Evolutionary conservation across 1,140 invertebrate species (phyloP).

Genomic region (Ostrea edulis): DNA sequence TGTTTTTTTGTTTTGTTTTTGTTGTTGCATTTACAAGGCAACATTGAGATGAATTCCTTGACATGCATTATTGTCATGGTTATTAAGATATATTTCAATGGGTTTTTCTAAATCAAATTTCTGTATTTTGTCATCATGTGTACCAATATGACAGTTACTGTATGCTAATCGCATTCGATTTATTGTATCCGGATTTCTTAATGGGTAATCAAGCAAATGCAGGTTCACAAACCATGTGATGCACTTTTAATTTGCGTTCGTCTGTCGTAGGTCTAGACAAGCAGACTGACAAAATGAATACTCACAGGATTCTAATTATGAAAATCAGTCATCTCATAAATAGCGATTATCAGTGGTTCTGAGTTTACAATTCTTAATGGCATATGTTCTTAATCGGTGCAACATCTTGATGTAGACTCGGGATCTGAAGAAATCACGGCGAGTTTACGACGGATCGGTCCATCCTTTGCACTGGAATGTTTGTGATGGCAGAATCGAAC

Average conservation of each 20-base stretch:
- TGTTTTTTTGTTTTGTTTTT: no score
- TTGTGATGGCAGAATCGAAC: neutral
- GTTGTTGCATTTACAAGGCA: no score
- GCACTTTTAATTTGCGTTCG: neutral
- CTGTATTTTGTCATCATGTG: no score
- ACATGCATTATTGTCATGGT: no score
- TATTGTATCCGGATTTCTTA: neutral
- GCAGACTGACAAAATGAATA: neutral
- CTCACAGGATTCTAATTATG: neutral
- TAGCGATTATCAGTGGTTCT: neutral
- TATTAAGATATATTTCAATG: no score
- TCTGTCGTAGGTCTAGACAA: neutral
- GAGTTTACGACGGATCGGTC: neutral
- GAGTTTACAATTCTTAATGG: neutral
- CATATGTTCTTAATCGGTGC: slow-evolving; percentile 15
- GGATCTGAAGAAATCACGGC: neutral
- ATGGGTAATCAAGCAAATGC: neutral
- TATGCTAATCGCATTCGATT: neutral
- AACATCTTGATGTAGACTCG: slow-evolving; percentile 14
- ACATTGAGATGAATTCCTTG: no score
- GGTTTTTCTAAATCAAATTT: no score
- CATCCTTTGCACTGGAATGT: neutral
- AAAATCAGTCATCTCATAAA: neutral
- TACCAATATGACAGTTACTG: no score
- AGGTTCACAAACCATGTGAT: neutral